A percentile compares a stretch with the other conserved stretches of the same genome.
These are phyloP conservation scores for Baccha elongata DNA, from an alignment of 2,888 invertebrate genomes.

Conservation along the genomic window DNA sequence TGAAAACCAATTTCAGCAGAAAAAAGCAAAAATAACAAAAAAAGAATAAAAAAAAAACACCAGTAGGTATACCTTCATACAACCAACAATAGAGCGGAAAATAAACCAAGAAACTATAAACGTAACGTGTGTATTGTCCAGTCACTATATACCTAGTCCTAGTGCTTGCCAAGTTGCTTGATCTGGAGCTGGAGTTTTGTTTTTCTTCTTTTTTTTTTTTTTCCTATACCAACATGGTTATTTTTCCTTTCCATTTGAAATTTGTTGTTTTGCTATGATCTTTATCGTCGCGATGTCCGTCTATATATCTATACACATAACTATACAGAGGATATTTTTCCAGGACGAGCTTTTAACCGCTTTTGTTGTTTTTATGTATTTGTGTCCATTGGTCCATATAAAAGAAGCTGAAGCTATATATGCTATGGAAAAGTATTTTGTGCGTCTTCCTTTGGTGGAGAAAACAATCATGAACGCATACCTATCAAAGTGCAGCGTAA, in stretches of 20 bases:
- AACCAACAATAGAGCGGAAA: constrained; percentile 40
- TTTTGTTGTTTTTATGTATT: constrained; percentile 14
- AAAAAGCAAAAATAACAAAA: constrained; percentile 53
- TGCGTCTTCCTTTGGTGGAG: constrained; percentile 67
- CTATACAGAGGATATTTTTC: constrained; percentile 30
- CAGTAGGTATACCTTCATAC: constrained; percentile 2
- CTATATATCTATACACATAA: constrained; percentile 13
- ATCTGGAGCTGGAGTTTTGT: constrained; percentile 26
- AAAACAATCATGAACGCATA: constrained; percentile 68
- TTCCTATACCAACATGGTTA: constrained; percentile 50
- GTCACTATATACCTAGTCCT: no score
- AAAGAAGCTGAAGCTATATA: constrained; percentile 26
- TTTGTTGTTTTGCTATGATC: constrained; percentile 70
- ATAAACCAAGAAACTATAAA: constrained; percentile 43
- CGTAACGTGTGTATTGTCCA: constrained; percentile 19
- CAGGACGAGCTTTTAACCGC: constrained; percentile 50
- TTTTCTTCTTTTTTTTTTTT: constrained; percentile 1
- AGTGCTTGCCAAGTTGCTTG: constrained; percentile 52
- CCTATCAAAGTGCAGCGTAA: constrained; percentile 49
- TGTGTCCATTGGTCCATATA: constrained; percentile 53
- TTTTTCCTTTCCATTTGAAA: constrained; percentile 62
- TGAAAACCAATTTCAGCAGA: constrained; percentile 76
- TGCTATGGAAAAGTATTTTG: constrained; percentile 43
- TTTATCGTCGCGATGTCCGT: constrained; percentile 57
- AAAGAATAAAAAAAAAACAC: constrained; percentile 39